Percentiles rank a stretch among this genome's conserved stretches.
These are phyloP conservation scores for Aphidius colemani DNA, from an alignment of 2,888 invertebrate species.

Conservation along the genomic window DNA sequence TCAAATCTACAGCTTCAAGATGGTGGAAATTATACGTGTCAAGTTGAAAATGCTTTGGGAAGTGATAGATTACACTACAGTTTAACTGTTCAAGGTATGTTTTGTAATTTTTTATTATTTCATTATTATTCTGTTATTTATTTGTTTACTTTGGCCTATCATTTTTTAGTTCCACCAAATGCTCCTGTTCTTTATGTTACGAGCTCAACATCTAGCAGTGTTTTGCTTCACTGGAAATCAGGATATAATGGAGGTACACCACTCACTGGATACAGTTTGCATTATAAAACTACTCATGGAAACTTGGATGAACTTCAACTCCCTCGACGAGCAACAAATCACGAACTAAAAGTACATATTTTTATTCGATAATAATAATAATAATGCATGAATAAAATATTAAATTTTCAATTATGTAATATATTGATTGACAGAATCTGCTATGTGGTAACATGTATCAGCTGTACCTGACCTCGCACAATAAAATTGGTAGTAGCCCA, in stretches of 20 bases:
- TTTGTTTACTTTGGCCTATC: not conserved
- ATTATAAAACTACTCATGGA: slow-evolving; percentile 69
- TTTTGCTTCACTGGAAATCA: slow-evolving; percentile 77
- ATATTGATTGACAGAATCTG: slow-evolving; percentile 60
- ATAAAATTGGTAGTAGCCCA: slow-evolving; percentile 73
- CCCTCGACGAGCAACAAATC: slow-evolving; percentile 70
- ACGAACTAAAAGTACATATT: slow-evolving; percentile 67
- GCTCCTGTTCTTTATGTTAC: slow-evolving; percentile 76
- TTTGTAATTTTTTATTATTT: slow-evolving; percentile 7
- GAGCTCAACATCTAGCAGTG: slow-evolving; percentile 76
- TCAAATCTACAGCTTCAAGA: slow-evolving; percentile 69
- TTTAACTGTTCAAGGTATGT: slow-evolving; percentile 68
- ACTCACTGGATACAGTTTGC: slow-evolving; percentile 71
- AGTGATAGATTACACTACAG: slow-evolving; percentile 70
- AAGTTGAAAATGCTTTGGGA: slow-evolving; percentile 72
- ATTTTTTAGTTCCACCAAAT: slow-evolving; percentile 69
- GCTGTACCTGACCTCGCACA: slow-evolving; percentile 71
- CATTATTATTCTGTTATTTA: not conserved
- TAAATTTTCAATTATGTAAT: too few species aligned
- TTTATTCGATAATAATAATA: not conserved
- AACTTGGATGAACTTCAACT: slow-evolving; percentile 70
- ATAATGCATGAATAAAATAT: not conserved
- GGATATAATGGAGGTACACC: slow-evolving; percentile 73
- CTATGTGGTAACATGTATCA: slow-evolving; percentile 77
- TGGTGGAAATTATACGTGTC: slow-evolving; percentile 75